Evolutionary conservation across 2,797 vertebrate species (phyloP).

Genomic region (Odontamblyopus rebecca): DNA sequence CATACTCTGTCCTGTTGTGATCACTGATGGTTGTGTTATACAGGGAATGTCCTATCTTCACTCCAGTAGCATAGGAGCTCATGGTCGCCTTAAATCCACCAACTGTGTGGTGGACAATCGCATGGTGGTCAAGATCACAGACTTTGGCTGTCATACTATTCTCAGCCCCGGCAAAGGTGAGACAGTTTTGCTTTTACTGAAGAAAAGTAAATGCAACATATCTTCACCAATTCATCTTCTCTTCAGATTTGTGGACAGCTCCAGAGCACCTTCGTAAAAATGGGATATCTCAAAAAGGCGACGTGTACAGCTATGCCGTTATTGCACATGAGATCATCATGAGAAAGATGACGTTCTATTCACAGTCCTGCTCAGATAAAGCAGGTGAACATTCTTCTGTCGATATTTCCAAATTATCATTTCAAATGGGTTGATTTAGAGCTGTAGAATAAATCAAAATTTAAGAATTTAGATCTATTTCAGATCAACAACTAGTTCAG

Average conservation of each 20-base stretch:
- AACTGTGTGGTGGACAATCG: slow-evolving; percentile 96
- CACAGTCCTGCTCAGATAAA: slow-evolving; percentile 63
- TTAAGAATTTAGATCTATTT: no score
- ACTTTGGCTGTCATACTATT: slow-evolving; percentile 92
- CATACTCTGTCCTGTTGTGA: slow-evolving; percentile 31
- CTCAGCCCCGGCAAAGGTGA: slow-evolving; percentile 85
- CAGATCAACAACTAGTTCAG: no score
- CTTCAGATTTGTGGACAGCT: slow-evolving; percentile 83
- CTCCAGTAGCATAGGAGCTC: slow-evolving; percentile 90
- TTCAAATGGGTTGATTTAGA: not conserved
- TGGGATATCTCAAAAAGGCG: slow-evolving; percentile 90
- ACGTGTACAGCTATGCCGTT: slow-evolving; percentile 92
- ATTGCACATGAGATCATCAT: slow-evolving; percentile 93
- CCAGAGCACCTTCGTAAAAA: slow-evolving; percentile 87
- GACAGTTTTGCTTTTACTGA: not conserved
- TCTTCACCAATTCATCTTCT: not conserved
- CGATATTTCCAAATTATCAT: not conserved
- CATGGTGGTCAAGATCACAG: slow-evolving; percentile 98
- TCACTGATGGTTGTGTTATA: not conserved
- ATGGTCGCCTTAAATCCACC: slow-evolving; percentile 94
- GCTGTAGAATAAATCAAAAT: no score
- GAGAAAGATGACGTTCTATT: slow-evolving; percentile 88
- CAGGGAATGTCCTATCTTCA: slow-evolving; percentile 99
- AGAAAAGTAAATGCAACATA: not conserved
- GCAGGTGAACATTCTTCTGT: slow-evolving; percentile 71